Percentiles rank a stretch among this genome's conserved stretches.
Evolutionary conservation across 2,888 invertebrate genomes (phyloP).

Genomic region (Ethmia dodecea): DNA sequence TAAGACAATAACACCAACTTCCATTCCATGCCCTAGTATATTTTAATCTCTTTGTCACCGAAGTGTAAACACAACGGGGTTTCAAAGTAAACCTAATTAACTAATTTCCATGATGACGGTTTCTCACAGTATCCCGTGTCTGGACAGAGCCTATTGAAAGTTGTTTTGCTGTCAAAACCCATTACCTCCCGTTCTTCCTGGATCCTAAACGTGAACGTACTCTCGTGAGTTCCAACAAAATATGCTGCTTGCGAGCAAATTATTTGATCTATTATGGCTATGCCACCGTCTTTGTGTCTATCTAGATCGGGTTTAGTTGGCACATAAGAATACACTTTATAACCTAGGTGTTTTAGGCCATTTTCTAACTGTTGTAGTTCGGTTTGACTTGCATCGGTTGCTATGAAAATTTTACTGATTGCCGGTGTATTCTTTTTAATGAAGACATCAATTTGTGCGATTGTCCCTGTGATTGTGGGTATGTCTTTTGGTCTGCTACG

Average conservation of each 20-base stretch:
- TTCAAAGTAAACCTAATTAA: slow-evolving; percentile 54
- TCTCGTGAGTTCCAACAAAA: slow-evolving; percentile 95
- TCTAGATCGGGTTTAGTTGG: slow-evolving; percentile 67
- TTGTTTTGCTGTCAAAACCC: slow-evolving; percentile 87
- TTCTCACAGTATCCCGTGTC: slow-evolving; percentile 80
- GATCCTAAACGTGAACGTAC: slow-evolving; percentile 97
- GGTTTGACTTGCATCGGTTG: slow-evolving; percentile 86
- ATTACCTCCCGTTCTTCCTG: slow-evolving; percentile 98
- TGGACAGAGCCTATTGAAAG: slow-evolving; percentile 92
- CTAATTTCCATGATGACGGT: slow-evolving; percentile 87
- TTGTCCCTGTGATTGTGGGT: slow-evolving; percentile 87
- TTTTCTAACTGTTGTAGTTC: slow-evolving; percentile 69
- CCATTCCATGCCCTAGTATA: too few species aligned
- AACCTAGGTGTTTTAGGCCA: slow-evolving; percentile 50
- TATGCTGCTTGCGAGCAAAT: slow-evolving; percentile 92
- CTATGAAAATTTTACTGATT: slow-evolving; percentile 82
- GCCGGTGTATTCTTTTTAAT: slow-evolving; percentile 68
- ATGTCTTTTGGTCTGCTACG: slow-evolving; percentile 83
- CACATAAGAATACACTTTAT: slow-evolving; percentile 40
- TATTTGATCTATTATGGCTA: slow-evolving; percentile 96
- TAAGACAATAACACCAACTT: too few species aligned
- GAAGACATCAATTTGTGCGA: slow-evolving; percentile 81
- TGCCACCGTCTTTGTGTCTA: slow-evolving; percentile 86
- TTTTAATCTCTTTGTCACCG: too few species aligned
- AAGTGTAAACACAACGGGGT: too few species aligned